A percentile compares a stretch with the other conserved stretches of the same genome.
Evolutionary conservation across 2,797 vertebrate species (phyloP).

Genomic region (Gobionotothen gibberifrons): DNA sequence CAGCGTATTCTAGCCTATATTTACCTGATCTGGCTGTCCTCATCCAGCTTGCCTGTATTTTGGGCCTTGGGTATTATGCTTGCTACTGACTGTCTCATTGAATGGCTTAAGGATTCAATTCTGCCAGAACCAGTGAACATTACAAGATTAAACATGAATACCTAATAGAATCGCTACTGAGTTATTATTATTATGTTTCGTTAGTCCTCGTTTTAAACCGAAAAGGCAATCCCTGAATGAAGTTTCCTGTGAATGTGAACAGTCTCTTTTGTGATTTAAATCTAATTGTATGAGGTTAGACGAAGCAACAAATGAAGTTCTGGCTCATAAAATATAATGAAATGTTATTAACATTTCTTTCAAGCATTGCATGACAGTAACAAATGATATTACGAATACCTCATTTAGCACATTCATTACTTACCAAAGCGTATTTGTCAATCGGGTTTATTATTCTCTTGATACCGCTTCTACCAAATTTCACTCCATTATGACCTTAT

Average conservation of each 20-base stretch:
- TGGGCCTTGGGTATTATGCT: too few species aligned
- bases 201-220: not conserved
- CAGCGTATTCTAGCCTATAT: too few species aligned
- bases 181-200: not conserved
- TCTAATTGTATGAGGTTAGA: not conserved
- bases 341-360: slow-evolving; percentile 11
- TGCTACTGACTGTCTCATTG: too few species aligned
- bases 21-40: too few species aligned
- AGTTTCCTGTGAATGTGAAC: not conserved
- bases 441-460: slow-evolving; percentile 1
- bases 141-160: too few species aligned
- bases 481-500: not conserved
- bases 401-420: not conserved
- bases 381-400: not conserved
- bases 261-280: not conserved
- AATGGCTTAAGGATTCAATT: too few species aligned
- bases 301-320: not conserved
- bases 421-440: not conserved
- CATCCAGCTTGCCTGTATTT: too few species aligned
- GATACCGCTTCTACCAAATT: not conserved
- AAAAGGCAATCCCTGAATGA: not conserved
- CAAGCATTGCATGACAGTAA: not conserved
- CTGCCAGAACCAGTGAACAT: too few species aligned
- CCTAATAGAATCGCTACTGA: not conserved
- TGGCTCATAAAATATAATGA: slow-evolving; percentile 19